Percentiles rank a stretch among this genome's conserved stretches.
These are phyloP conservation scores for Montipora sp. DNA, from an alignment of 64 coral and sea anemone species.

Conservation along the genomic window DNA sequence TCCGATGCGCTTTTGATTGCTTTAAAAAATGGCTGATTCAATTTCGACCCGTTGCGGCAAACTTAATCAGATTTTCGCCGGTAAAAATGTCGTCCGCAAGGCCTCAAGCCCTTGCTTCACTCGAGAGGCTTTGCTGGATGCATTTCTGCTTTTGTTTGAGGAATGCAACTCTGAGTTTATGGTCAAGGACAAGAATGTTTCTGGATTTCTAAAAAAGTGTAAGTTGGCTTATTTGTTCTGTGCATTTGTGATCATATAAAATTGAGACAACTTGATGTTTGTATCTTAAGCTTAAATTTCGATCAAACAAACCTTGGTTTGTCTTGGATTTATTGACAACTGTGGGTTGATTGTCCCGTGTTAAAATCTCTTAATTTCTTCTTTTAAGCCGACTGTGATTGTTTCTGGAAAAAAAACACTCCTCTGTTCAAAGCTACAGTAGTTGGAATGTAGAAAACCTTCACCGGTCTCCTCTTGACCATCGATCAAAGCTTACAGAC, in stretches of 20 bases:
- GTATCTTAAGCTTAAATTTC: neutral
- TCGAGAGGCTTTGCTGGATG: constrained; percentile 93
- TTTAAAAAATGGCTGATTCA: constrained; percentile 71
- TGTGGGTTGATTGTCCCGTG: too few relatives aligned
- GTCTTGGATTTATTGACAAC: neutral
- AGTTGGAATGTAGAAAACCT: too few relatives aligned
- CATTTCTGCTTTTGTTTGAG: constrained; percentile 90
- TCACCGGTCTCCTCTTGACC: too few relatives aligned
- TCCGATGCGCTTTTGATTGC: constrained; percentile 38
- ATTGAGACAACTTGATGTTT: neutral
- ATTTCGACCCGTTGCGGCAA: constrained; percentile 85
- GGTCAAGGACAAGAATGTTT: constrained; percentile 90
- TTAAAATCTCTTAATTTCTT: too few relatives aligned
- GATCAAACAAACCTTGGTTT: neutral
- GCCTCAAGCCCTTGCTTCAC: constrained; percentile 16
- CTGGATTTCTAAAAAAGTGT: constrained; percentile 96
- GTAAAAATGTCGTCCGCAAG: constrained; percentile 78
- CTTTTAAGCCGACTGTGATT: too few relatives aligned
- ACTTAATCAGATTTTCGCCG: constrained; percentile 86
- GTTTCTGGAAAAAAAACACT: too few relatives aligned
- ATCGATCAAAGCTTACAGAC: too few relatives aligned
- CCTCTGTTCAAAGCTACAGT: too few relatives aligned
- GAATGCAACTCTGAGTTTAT: constrained; percentile 89
- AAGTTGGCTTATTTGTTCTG: constrained; percentile 24
- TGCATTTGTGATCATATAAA: neutral